These are phyloP conservation scores for Cardiocondyla obscurior DNA, from an alignment of 1,140 invertebrate species.

Conservation along the genomic window DNA sequence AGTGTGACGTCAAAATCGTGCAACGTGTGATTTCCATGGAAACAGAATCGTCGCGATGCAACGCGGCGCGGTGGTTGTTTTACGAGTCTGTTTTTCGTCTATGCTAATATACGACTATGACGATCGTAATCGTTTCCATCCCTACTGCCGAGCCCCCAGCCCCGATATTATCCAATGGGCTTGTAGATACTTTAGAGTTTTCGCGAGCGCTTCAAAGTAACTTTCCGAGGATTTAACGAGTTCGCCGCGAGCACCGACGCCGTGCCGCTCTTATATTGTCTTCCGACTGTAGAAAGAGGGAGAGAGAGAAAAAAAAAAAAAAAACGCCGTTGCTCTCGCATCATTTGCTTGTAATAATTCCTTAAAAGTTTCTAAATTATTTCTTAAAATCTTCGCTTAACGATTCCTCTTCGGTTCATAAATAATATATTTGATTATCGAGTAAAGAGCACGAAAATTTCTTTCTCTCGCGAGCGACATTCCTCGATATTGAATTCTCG, in stretches of 20 bases:
- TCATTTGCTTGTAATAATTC: slow-evolving; percentile 38
- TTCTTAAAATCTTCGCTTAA: neutral
- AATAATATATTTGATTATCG: slow-evolving; percentile 29
- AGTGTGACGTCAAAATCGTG: slow-evolving; percentile 49
- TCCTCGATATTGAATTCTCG: neutral
- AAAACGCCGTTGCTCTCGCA: slow-evolving; percentile 12
- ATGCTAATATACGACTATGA: slow-evolving; percentile 73
- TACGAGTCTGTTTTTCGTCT: slow-evolving; percentile 75
- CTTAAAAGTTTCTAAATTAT: slow-evolving; percentile 14
- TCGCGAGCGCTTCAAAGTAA: slow-evolving; percentile 58
- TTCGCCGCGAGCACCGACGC: slow-evolving; percentile 28
- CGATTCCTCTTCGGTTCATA: neutral
- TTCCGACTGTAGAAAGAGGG: slow-evolving; percentile 57
- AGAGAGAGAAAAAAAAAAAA: slow-evolving; percentile 58
- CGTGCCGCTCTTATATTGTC: slow-evolving; percentile 50
- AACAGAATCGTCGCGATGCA: slow-evolving; percentile 54
- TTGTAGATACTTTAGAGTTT: slow-evolving; percentile 61
- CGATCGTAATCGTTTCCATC: slow-evolving; percentile 64
- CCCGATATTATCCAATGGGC: slow-evolving; percentile 31
- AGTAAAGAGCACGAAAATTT: neutral
- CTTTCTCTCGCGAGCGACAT: neutral
- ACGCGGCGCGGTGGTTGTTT: slow-evolving; percentile 53
- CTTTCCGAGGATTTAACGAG: slow-evolving; percentile 66
- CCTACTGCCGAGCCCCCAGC: neutral
- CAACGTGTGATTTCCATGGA: slow-evolving; percentile 70